Evolutionary conservation across 2,797 vertebrate genomes (phyloP), one percentile per base, ranked within the genome.

Genomic region (Spatula versicolor): DNA sequence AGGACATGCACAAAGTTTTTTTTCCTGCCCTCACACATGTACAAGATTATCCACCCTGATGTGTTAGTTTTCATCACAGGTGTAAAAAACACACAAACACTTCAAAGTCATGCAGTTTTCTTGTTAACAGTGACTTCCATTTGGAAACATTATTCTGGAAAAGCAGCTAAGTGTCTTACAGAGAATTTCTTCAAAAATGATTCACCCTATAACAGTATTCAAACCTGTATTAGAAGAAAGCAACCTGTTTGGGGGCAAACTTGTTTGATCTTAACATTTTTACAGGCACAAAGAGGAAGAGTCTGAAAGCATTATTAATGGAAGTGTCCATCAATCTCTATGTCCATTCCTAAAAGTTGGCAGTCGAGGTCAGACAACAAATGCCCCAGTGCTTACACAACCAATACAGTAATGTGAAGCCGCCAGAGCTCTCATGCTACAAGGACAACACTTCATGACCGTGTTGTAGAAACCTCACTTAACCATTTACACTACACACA

Each of bases 401-500:
- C 28, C 25, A 2, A 16, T 0, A 25, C 9, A 6, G 7, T 2
- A 11, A 50, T 1, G 14, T 11, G 5, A 82, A 43, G 6, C 1
- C n/a, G 11, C 8, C 9, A 8, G 50, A 5, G 28, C 4, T 20
- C 41, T 76, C 39, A 8, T 3, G 2, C 5, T 3, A 3, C 20
- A 41, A 25, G 20, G 31, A 48, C 64, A 56, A 13, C 21, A 11
- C 11, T 55, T 13, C 13, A 19, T 1, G 26, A 59, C 59, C n/a
- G 2, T 6, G 0, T 15, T 18, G 48, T 28, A 16, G 31, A 3
- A 62, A 68, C 18, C 45, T 64, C 74, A 68, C n/a, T 60, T 19
- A 64, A 52, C 25, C 25, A 5, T 0, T 16, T 4, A 33, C 17
- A 22, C 10, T 0, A 12, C 4, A 13, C 0, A 5, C 13, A 56